Evolutionary conservation across 2,113 vertebrate genomes (phyloP), one percentile per base, ranked within the genome.

Genomic region (Malurus alboscapulatus): DNA sequence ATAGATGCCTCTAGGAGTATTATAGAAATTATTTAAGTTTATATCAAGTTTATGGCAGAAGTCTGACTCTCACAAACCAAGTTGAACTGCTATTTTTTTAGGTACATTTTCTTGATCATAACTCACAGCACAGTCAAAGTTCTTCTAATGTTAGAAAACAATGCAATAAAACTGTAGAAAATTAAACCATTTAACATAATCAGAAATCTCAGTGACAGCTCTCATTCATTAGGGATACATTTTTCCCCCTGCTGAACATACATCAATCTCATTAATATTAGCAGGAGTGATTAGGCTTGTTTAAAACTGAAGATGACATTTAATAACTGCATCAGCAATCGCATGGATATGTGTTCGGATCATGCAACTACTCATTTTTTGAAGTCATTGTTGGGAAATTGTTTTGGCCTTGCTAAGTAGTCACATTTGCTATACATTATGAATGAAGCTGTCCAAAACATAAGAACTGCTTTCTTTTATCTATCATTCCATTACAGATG

Each of bases 281-380:
- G 68, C 10, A 42, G 34, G 12, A 67, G 25, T 59, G 17, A 92
- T 91, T 71, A 59, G 40, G 36, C 38, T 29, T 32, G 17, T 65
- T 85, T 78, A 79, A 94, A 91, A 72, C 15, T 65, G 45, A 87
- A 80, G 27, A 80, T 45, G 67, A 66, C 54, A 90, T 90, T 91
- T 88, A 91, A 78, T 72, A 93, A 62, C 30, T 69, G 27, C 22
- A 89, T 72, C 66, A 87, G 40, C 53, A 92, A 76, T 57, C 53
- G 24, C 44, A 57, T 36, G 26, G 80, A 45, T 61, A 32, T 54
- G 25, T 59, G 40, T 62, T 92, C 71, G 85, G 54, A 67, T 44
- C 84, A 92, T 26, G 34, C 4, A 26, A 26, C 16, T n/a, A 68
- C 22, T 85, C 3, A 8, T 74, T 85, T 92, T 29, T 76, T 20